Percentiles rank a stretch among this genome's conserved stretches.
Conservation (phyloP, 2,113 vertebrate genomes). For the Polypterus bichir region DNA sequence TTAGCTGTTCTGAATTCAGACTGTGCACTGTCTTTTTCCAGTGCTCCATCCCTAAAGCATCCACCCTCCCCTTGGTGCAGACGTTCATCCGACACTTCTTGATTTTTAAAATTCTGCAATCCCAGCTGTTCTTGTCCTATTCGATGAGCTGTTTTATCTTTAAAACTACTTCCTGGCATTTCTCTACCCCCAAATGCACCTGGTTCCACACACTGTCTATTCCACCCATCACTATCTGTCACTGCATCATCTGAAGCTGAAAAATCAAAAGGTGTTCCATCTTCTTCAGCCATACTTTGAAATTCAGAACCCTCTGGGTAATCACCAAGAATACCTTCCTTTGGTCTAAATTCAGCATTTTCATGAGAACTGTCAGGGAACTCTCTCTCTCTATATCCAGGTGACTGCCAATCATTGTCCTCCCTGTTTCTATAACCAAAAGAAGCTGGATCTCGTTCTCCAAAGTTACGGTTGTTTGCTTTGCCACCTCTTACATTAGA, state of each 20-base stretch:
- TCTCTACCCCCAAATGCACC: constrained; percentile 27
- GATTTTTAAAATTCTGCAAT: constrained; percentile 18
- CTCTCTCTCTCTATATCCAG: constrained; percentile 30
- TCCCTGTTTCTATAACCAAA: constrained; percentile 45
- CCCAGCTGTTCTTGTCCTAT: constrained; percentile 24
- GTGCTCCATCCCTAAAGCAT: constrained; percentile 20
- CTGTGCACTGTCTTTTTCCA: constrained; percentile 29
- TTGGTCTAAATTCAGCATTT: constrained; percentile 33
- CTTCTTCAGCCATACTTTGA: background rate
- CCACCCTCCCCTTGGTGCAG: constrained; percentile 29
- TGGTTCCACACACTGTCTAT: constrained; percentile 20
- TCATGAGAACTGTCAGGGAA: constrained; percentile 23
- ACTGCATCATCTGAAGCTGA: constrained; percentile 18
- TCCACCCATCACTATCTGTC: constrained; percentile 21
- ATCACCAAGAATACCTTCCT: constrained; percentile 21
- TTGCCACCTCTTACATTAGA: constrained; percentile 26
- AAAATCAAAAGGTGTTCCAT: constrained; percentile 13
- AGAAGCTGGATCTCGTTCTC: constrained; percentile 30
- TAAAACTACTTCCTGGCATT: constrained; percentile 25
- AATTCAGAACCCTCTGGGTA: constrained; percentile 21
- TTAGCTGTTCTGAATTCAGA: constrained; percentile 21
- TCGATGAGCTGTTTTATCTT: constrained; percentile 28
- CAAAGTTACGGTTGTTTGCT: constrained; percentile 30
- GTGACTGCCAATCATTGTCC: constrained; percentile 51
- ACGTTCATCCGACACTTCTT: constrained; percentile 40